Base-by-base conservation (phyloP, 2,113 vertebrate genomes). In the Leucoraja erinaceus region DNA sequence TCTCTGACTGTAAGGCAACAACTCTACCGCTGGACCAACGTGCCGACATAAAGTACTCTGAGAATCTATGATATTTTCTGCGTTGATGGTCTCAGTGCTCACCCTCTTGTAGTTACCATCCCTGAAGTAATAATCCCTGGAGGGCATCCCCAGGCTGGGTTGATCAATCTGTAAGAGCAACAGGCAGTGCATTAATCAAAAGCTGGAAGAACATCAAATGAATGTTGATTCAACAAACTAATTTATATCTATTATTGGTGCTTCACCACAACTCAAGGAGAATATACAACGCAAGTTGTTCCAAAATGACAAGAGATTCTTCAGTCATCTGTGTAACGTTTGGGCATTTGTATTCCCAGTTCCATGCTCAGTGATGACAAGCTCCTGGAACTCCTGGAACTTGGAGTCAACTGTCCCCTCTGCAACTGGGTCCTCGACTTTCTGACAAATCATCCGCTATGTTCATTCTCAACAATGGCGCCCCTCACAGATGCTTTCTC, bases 61-160 rank as follows among this genome's bases (percentile, higher is more conserved):
- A 84, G 79, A 84, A 61, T 28, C 61, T 20, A 74, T 61, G 31
- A 18, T 8, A 74, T 56, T 70, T 63, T 70, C 56, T 56, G 18
- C 33, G 5, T 20, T 75, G 31, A 66, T 54, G 31, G 18, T 68
- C 14, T 12, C 56, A 90, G 84, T 61, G 95, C 96, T 95, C 47
- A 99, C 98, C 96, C 95, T 97, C 94, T 96, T 96, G 94, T 97
- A 98, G 95, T 95, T 97, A 93, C 97, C 97, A 94, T 97, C 96
- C 0, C 97, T 97, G 79, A 98, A 98, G 93, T 99, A 99, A 95
- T 99, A 98, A 93, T 99, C 98, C 93, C 98, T 96, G 79, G 98
- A 98, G 1, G 98, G 98, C 98, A 99, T 99, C 93, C 98, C 98
- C 93, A 99, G 94, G 54, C 95, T 97, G 5, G 98, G 98, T 94